Conservation (phyloP, 2,888 invertebrate species). For the Platycheirus albimanus region DNA sequence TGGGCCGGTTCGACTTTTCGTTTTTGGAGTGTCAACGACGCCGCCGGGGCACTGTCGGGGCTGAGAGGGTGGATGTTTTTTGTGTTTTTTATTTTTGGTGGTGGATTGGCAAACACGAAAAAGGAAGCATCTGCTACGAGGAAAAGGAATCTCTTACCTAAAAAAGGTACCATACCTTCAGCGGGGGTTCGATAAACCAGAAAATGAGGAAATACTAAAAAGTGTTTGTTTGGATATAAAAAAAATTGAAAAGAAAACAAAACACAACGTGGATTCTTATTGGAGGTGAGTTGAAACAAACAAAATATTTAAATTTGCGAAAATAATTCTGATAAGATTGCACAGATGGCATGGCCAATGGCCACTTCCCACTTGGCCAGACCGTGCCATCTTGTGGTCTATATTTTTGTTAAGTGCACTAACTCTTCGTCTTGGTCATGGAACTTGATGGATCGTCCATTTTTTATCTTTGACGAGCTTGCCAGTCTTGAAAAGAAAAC, state of each 20-base stretch:
- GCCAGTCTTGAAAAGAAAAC: conserved; percentile 20
- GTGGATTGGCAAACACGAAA: conserved; percentile 56
- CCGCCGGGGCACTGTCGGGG: conserved; percentile 43
- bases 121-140: conserved; percentile 40
- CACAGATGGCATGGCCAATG: conserved; percentile 12
- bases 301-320: not conserved
- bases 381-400: conserved; percentile 1
- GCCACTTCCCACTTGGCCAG: no score
- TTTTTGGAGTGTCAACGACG: conserved; percentile 33
- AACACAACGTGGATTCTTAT: conserved; percentile 47
- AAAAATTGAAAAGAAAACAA: not conserved
- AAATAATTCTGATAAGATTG: conserved; percentile 27
- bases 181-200: conserved; percentile 20
- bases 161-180: not conserved
- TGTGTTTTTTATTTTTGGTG: conserved; percentile 39
- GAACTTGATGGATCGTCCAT: conserved; percentile 51
- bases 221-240: conserved; percentile 42
- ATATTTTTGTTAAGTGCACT: conserved; percentile 17
- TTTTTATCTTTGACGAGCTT: conserved; percentile 35
- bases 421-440: conserved; percentile 31
- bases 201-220: not conserved
- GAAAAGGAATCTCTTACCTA: conserved; percentile 11
- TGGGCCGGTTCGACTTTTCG: conserved; percentile 51
- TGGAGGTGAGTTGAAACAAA: conserved; percentile 49
- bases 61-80: conserved; percentile 52